A percentile compares a stretch with the other conserved stretches of the same genome.
Evolutionary conservation across 2,113 vertebrate genomes (phyloP).

Genomic region (Colius striatus): DNA sequence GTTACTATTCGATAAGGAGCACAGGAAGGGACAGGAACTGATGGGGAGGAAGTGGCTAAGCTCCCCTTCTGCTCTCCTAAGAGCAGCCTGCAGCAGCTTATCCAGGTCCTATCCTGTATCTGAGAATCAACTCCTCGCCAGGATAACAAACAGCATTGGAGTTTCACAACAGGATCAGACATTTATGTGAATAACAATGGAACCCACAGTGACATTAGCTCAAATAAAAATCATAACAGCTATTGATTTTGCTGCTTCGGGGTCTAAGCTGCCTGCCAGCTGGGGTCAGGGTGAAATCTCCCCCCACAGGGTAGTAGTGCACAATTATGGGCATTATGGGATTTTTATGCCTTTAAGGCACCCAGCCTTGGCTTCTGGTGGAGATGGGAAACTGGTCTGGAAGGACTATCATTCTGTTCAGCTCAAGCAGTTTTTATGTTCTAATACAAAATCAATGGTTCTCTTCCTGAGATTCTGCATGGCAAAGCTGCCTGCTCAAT

Average conservation of each 20-base stretch:
- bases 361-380: background rate
- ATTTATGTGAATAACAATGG: background rate
- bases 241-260: conserved; percentile 38
- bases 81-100: background rate
- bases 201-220: background rate
- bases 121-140: background rate
- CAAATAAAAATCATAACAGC: conserved; percentile 13
- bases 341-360: conserved; percentile 57
- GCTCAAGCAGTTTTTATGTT: conserved; percentile 58
- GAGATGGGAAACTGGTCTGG: conserved; percentile 33
- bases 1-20: background rate
- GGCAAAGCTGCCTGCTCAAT: background rate
- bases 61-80: background rate
- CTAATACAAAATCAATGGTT: conserved; percentile 67
- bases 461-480: background rate
- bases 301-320: background rate
- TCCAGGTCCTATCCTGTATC: background rate
- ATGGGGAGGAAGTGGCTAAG: background rate
- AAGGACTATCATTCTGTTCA: conserved; percentile 4
- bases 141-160: background rate
- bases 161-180: background rate
- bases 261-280: conserved; percentile 17
- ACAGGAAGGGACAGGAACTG: background rate
- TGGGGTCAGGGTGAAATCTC: conserved; percentile 30
- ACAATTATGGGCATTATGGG: conserved; percentile 47